phyloP scores from a whole-genome alignment of 2,113 vertebrate genomes.

The Tichodroma muraria region DNA sequence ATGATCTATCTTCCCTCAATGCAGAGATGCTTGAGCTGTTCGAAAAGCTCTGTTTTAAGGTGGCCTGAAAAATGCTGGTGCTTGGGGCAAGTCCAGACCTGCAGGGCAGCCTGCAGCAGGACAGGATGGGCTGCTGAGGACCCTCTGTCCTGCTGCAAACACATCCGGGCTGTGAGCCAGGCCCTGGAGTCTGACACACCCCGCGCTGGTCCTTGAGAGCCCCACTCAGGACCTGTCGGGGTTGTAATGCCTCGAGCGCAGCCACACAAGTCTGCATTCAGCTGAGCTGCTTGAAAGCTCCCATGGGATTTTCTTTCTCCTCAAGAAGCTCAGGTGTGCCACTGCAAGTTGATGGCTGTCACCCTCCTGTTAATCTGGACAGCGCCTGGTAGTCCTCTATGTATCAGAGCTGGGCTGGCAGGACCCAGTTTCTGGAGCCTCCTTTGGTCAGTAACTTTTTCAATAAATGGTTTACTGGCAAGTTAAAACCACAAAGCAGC shows the following conservation, averaged over 20 bases:
- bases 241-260: fast-evolving
- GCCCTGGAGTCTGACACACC: not conserved
- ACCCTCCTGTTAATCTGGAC: not conserved
- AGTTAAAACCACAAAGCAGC: not conserved
- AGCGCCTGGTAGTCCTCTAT: not conserved
- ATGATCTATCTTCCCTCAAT: not conserved
- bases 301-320: not conserved
- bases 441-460: not conserved
- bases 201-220: not conserved
- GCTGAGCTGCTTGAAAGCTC: not conserved
- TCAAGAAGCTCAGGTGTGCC: not conserved
- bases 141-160: not conserved
- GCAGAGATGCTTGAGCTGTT: not conserved
- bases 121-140: not conserved
- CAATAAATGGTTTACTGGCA: not conserved
- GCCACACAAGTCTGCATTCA: not conserved
- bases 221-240: not conserved
- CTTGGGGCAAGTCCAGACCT: not conserved
- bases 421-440: not conserved
- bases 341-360: not conserved
- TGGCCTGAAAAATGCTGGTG: not conserved
- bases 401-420: not conserved
- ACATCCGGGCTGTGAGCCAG: not conserved
- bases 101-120: not conserved
- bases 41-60: not conserved